phyloP scores from a whole-genome alignment of 2,113 vertebrate species.

The Tiliqua scincoides region DNA sequence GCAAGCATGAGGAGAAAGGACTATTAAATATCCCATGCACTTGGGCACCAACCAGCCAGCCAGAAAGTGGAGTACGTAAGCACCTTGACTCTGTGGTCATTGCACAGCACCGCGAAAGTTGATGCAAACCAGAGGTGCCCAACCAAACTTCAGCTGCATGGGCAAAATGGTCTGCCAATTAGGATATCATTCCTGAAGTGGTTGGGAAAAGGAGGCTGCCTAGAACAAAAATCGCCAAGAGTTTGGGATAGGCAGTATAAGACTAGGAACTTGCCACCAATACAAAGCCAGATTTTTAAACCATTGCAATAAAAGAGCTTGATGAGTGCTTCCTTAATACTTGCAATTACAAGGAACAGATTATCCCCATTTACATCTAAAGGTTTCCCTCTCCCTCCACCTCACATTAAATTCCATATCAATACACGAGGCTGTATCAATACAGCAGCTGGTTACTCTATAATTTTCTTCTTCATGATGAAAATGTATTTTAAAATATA shows the following conservation, averaged over 20 bases:
- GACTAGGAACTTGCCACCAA: not conserved
- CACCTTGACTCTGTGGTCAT: not conserved
- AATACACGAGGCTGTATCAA: constrained; percentile 46
- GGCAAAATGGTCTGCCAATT: not conserved
- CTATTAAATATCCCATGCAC: no score
- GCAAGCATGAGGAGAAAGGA: no score
- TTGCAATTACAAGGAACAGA: not conserved
- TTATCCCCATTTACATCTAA: not conserved
- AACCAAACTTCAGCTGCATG: not conserved
- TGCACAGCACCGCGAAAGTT: not conserved
- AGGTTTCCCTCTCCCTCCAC: not conserved
- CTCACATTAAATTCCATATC: constrained; percentile 60
- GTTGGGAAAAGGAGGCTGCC: not conserved
- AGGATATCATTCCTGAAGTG: not conserved
- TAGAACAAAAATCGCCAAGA: not conserved
- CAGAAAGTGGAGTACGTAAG: not conserved
- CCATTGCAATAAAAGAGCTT: not conserved
- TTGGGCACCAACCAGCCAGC: not conserved
- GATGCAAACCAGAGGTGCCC: not conserved
- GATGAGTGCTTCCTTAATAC: not conserved
- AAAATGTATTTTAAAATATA: constrained; percentile 67
- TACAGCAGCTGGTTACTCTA: constrained; percentile 59
- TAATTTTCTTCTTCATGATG: constrained; percentile 69
- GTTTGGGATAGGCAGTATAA: no score
- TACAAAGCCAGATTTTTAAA: not conserved